Conservation (phyloP, 37 sponge, comb jelly and placozoan genomes). For the Ianthella basta region DNA sequence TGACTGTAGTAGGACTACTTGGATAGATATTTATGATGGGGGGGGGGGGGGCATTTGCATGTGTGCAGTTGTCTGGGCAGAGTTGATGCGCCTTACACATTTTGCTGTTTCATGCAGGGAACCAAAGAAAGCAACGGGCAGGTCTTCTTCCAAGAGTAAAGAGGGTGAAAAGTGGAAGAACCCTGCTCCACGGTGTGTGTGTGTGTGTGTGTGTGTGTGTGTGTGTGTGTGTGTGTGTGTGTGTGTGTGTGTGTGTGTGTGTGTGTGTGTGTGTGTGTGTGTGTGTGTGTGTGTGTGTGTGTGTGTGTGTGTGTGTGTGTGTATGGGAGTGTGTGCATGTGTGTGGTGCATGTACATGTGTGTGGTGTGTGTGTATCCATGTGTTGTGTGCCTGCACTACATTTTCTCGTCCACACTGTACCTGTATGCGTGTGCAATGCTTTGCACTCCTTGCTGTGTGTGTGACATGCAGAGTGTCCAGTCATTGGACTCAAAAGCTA, state of each 20-base stretch:
- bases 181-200: background rate
- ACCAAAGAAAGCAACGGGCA: too few relatives aligned
- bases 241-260: background rate
- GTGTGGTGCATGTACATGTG: background rate
- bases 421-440: too few relatives aligned
- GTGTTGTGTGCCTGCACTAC: background rate
- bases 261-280: background rate
- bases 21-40: too few relatives aligned
- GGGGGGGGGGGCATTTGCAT: too few relatives aligned
- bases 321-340: too few relatives aligned
- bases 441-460: background rate
- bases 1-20: too few relatives aligned
- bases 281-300: conserved; percentile 30
- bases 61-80: too few relatives aligned
- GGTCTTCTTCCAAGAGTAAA: too few relatives aligned
- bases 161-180: too few relatives aligned
- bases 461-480: background rate
- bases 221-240: conserved; percentile 19
- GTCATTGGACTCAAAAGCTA: background rate
- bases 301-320: conserved; percentile 30
- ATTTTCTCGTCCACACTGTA: too few relatives aligned
- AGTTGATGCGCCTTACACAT: too few relatives aligned
- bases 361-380: background rate
- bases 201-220: background rate
- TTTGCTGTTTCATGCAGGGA: too few relatives aligned